Percentiles rank a stretch among this genome's conserved stretches.
phyloP scores from a whole-genome alignment of 2,888 invertebrate species.

The Phalera bucephala region DNA sequence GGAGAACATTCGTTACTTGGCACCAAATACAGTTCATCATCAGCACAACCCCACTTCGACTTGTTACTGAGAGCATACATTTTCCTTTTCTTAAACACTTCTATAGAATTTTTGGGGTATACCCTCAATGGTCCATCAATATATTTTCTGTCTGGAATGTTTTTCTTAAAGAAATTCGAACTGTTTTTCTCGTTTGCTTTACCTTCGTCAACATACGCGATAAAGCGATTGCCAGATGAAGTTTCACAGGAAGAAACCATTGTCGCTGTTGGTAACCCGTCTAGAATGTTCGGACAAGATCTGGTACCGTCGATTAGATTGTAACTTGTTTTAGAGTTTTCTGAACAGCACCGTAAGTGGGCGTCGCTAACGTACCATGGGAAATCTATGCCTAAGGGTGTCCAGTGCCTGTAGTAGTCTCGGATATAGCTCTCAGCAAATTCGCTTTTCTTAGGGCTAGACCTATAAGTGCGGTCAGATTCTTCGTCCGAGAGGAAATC shows the following conservation, averaged over 20 bases:
- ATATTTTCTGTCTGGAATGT: conserved; percentile 16
- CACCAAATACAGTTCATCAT: conserved; percentile 20
- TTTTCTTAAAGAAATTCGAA: conserved; percentile 33
- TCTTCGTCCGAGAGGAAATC: conserved; percentile 49
- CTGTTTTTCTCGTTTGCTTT: conserved; percentile 13
- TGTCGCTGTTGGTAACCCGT: conserved; percentile 44
- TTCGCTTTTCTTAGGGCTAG: conserved; percentile 44
- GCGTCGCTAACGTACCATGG: conserved; percentile 56
- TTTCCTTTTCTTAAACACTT: conserved; percentile 57
- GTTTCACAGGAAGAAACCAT: conserved; percentile 45
- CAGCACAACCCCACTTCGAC: conserved; percentile 39
- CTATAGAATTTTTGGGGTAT: conserved; percentile 63
- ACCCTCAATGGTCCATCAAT: conserved; percentile 30
- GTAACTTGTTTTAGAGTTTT: conserved; percentile 37
- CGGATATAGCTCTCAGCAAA: conserved; percentile 61
- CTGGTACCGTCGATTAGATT: conserved; percentile 45
- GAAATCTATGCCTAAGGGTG: conserved; percentile 49
- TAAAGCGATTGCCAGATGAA: conserved; percentile 27
- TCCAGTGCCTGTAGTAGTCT: conserved; percentile 59
- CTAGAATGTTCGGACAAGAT: conserved; percentile 60
- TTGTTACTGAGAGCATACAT: conserved; percentile 50
- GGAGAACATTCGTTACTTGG: conserved; percentile 35
- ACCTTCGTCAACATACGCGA: conserved; percentile 17
- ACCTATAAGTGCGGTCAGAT: conserved; percentile 30
- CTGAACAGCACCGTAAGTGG: conserved; percentile 43